Percentiles rank a stretch among this genome's conserved stretches.
Conservation (phyloP, 2,113 vertebrate species). For the Archilochus colubris region DNA sequence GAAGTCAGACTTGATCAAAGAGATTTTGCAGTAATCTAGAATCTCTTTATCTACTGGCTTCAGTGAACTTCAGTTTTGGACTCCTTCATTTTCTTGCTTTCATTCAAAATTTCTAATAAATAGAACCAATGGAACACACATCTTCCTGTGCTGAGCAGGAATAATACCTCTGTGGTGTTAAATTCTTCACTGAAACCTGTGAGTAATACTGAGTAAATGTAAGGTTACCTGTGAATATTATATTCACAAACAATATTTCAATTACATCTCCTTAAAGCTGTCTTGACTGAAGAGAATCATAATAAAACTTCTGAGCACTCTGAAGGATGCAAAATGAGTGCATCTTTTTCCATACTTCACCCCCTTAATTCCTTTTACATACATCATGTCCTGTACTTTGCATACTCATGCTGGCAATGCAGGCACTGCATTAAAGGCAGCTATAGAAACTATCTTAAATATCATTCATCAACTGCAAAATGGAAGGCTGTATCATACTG, state of each 20-base stretch:
- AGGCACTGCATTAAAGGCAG: constrained; percentile 14
- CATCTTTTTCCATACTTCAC: not conserved
- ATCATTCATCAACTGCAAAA: constrained; percentile 49
- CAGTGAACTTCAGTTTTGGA: not conserved
- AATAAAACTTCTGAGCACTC: not conserved
- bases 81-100: not conserved
- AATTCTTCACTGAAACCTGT: not conserved
- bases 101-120: not conserved
- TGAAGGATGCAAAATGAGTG: not conserved
- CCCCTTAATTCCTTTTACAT: not conserved
- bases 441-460: constrained; percentile 6
- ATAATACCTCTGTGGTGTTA: not conserved
- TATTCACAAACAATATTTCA: not conserved
- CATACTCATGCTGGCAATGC: not conserved
- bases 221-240: not conserved
- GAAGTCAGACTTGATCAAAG: not conserved
- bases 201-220: not conserved
- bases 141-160: not conserved
- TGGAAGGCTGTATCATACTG: constrained; percentile 51
- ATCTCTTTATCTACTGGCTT: not conserved
- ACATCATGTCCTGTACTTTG: not conserved
- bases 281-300: not conserved
- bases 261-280: not conserved
- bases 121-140: not conserved
- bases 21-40: not conserved